Evolutionary conservation across 92 coral and sea anemone genomes (phyloP).

Genomic region (Epizoanthus rinbou): DNA sequence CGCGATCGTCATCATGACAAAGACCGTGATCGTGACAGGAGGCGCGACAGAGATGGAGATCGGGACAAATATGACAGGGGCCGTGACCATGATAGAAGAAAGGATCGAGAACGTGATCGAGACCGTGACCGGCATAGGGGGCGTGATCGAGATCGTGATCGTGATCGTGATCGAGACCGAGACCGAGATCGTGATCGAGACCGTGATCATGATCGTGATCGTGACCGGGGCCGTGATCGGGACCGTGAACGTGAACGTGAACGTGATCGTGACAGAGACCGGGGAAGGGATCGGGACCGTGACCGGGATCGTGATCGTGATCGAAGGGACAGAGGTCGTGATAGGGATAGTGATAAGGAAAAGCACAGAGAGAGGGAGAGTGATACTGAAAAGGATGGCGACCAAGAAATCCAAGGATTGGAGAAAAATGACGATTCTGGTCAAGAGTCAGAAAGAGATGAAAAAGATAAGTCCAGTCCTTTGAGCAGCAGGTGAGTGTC

Average conservation of each 20-base stretch:
- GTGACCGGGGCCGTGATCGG: conserved; percentile 55
- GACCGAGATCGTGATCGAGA: conserved; percentile 42
- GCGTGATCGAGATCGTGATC: conserved; percentile 53
- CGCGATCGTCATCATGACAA: conserved; percentile 20
- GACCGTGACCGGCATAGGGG: conserved; percentile 59
- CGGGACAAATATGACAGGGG: conserved; percentile 28
- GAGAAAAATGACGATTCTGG: conserved; percentile 52
- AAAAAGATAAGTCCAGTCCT: conserved; percentile 88
- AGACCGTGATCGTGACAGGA: conserved; percentile 38
- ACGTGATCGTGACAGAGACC: conserved; percentile 59
- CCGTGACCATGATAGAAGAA: conserved; percentile 54
- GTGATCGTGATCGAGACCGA: conserved; percentile 56
- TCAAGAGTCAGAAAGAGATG: conserved; percentile 50
- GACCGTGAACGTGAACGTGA: conserved; percentile 61
- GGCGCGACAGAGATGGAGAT: conserved; percentile 46
- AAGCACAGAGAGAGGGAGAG: conserved; percentile 31
- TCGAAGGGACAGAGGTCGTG: conserved; percentile 60
- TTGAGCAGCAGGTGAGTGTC: conserved; percentile 87
- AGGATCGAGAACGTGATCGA: conserved; percentile 63
- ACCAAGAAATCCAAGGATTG: conserved; percentile 41
- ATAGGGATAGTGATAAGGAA: conserved; percentile 58
- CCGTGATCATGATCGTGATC: conserved; percentile 43
- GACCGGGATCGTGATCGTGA: conserved; percentile 53
- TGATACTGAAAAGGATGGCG: conserved; percentile 46
- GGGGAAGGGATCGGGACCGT: conserved; percentile 49